Conservation (phyloP, 2,113 vertebrate genomes). For the Agapornis roseicollis region DNA sequence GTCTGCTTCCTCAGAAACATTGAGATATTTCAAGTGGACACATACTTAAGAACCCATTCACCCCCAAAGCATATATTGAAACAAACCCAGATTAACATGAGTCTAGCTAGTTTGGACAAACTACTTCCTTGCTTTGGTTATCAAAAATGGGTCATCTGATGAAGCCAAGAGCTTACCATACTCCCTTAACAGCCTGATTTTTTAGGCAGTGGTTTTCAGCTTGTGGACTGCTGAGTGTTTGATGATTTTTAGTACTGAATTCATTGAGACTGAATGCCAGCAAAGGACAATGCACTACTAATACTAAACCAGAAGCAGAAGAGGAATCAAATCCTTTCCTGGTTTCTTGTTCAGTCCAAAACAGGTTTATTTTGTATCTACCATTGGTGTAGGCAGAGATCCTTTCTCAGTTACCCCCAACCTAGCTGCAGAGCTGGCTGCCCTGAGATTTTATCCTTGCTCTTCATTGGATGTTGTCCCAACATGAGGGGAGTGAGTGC, state of each 20-base stretch:
- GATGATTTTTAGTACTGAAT: not conserved
- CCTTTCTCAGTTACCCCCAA: not conserved
- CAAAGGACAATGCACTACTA: not conserved
- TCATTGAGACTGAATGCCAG: not conserved
- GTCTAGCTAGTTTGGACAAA: not conserved
- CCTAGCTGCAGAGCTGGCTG: not conserved
- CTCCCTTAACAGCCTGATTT: not conserved
- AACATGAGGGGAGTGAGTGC: not conserved
- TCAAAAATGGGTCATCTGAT: not conserved
- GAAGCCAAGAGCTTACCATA: not conserved
- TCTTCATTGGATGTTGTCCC: not conserved
- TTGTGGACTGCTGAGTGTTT: not conserved
- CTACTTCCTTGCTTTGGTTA: not conserved
- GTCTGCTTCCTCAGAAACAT: conserved; percentile 67
- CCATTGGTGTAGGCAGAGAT: not conserved
- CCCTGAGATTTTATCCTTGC: not conserved
- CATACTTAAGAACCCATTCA: conserved; percentile 69
- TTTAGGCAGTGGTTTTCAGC: not conserved
- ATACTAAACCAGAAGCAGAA: not conserved
- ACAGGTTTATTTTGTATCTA: not conserved
- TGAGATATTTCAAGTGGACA: conserved; percentile 60
- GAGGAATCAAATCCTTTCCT: not conserved
- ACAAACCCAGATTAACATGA: not conserved
- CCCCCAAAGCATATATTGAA: conserved; percentile 58
- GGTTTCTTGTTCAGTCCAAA: not conserved